Percentiles rank a stretch among this genome's conserved stretches.
Evolutionary conservation across 23 tunicate genomes (phyloP).

Genomic region (Phallusia fumigata): DNA sequence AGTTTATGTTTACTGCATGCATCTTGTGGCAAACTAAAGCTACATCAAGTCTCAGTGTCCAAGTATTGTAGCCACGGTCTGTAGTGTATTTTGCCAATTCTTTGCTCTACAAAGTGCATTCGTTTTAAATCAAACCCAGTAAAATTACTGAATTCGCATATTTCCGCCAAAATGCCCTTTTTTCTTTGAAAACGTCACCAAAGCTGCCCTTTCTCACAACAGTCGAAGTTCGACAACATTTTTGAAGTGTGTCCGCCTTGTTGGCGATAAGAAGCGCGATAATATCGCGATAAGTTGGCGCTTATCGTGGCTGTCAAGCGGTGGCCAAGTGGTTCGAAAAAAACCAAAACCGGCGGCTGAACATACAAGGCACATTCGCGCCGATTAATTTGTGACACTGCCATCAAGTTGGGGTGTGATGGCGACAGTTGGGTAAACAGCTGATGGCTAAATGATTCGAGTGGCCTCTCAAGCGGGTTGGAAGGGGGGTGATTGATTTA

Average conservation of each 20-base stretch:
- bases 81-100: too few relatives aligned
- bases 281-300: neutral
- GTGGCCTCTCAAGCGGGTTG: neutral
- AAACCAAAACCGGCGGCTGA: neutral
- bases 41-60: too few relatives aligned
- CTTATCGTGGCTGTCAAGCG: neutral
- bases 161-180: neutral
- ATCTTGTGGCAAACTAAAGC: too few relatives aligned
- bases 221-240: neutral
- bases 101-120: too few relatives aligned
- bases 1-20: too few relatives aligned
- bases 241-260: neutral
- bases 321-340: neutral
- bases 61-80: too few relatives aligned
- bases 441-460: neutral
- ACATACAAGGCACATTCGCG: neutral
- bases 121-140: too few relatives aligned
- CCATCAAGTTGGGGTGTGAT: conserved; percentile 2
- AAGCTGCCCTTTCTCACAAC: conserved; percentile 2
- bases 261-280: neutral
- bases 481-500: neutral
- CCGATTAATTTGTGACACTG: neutral
- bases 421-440: conserved; percentile 7
- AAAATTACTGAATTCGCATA: neutral
- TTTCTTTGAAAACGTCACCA: neutral